Evolutionary conservation across 2,797 vertebrate species (phyloP), one percentile per base, ranked within the genome.

Genomic region (Aulostomus chinensis): DNA sequence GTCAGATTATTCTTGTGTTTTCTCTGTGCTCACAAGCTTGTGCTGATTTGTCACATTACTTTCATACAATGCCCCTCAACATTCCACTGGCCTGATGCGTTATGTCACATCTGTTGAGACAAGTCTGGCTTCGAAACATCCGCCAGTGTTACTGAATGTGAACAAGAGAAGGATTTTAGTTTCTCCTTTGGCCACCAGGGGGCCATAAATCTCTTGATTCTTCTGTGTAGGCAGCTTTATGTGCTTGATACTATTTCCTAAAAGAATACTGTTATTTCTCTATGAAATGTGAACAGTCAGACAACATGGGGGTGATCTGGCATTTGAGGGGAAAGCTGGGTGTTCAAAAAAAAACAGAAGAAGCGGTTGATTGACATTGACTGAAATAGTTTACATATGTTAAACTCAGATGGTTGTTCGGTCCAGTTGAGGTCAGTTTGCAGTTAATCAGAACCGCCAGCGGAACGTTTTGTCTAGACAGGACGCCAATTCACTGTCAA

Each of bases 81-180:
- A 86, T 85, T 86, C 80, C 80, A 76, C 38, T 29, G 11, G 57
- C 37, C 58, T 74, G 73, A 77, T 74, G 79, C 68, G 73, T 62
- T 40, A 16, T 21, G 40, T 67, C 64, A 65, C 72, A 73, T 84
- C 57, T 86, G 78, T 83, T 72, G 39, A 77, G 76, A 79, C 84
- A 72, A 63, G 76, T 53, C 73, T 68, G 67, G 36, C 21, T 50
- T 30, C 14, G 26, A 50, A 59, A 48, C 54, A 16, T 52, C 69
- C 69, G 40, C 49, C 46, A 38, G 49, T 36, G 9, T 65, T 43
- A 33, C 38, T 71, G 58, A 77, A 54, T 41, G 55, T 67, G 52
- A 67, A 53, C 10, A 0, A 3, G 11, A 12, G 14, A 20, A 2
- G 11, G 15, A 13, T 40, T 28, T 14, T 20, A n/a, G n/a, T 43